Conservation (phyloP, 1,140 invertebrate genomes). For the Tetramorium parvispinum region DNA sequence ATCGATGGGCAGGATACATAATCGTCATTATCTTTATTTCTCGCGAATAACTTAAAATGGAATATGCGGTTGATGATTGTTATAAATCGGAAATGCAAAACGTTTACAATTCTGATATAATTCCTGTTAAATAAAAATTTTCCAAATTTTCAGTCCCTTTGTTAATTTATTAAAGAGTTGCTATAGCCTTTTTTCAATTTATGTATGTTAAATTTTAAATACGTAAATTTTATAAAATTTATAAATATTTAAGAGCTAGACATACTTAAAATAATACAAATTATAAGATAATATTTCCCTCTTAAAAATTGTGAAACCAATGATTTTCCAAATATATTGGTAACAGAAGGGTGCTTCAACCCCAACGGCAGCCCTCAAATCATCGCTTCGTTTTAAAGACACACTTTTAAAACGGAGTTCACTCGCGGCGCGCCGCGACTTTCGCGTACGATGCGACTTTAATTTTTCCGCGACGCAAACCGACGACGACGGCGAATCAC, state of each 20-base stretch:
- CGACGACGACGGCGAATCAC: slow-evolving; percentile 49
- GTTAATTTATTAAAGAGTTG: background rate
- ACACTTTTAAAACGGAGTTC: slow-evolving; percentile 53
- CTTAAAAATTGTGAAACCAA: background rate
- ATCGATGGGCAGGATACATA: slow-evolving; percentile 26
- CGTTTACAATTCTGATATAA: background rate
- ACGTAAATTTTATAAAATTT: background rate
- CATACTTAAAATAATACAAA: background rate
- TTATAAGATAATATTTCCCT: background rate
- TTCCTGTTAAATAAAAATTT: background rate
- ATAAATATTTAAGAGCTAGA: background rate
- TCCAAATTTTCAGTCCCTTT: background rate
- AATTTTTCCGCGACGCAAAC: slow-evolving; percentile 50
- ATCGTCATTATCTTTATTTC: slow-evolving; percentile 50
- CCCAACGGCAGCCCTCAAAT: background rate
- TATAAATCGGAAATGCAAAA: background rate
- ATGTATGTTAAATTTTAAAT: background rate
- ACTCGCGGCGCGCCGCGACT: slow-evolving; percentile 61
- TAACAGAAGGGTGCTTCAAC: background rate
- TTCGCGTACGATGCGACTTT: slow-evolving; percentile 50
- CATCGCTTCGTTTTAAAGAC: slow-evolving; percentile 59
- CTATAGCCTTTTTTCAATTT: background rate
- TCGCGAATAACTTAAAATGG: slow-evolving; percentile 4
- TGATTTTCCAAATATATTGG: background rate
- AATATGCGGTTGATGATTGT: background rate